A percentile compares a stretch with the other conserved stretches of the same genome.
These are phyloP conservation scores for Drosophila lacertosa DNA, from an alignment of 1,140 invertebrate species.

Conservation along the genomic window DNA sequence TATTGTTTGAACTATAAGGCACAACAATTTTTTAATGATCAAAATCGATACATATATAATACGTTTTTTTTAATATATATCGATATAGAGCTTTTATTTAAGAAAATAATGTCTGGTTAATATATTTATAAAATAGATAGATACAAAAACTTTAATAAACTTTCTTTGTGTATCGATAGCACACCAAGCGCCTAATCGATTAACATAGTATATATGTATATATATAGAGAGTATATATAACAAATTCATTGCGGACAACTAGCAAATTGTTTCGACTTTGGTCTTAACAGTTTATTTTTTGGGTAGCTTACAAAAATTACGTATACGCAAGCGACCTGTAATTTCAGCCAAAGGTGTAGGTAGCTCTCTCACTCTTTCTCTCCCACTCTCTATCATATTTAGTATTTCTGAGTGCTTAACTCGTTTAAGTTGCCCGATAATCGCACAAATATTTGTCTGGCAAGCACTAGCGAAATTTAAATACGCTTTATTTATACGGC, in stretches of 20 bases:
- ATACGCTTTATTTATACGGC: slow-evolving; percentile 51
- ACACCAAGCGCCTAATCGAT: too few relatives aligned
- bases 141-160: too few relatives aligned
- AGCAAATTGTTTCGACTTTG: not conserved
- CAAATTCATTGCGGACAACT: too few relatives aligned
- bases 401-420: slow-evolving; percentile 1
- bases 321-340: not conserved
- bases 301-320: not conserved
- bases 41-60: too few relatives aligned
- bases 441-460: slow-evolving; percentile 39
- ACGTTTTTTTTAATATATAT: too few relatives aligned
- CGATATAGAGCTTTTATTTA: too few relatives aligned
- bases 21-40: too few relatives aligned
- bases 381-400: not conserved
- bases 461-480: slow-evolving; percentile 5
- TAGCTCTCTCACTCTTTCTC: not conserved
- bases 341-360: not conserved
- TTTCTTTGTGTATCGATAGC: too few relatives aligned
- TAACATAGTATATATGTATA: too few relatives aligned
- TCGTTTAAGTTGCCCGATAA: not conserved
- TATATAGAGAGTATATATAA: too few relatives aligned
- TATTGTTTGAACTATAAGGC: not conserved
- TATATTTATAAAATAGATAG: too few relatives aligned
- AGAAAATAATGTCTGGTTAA: too few relatives aligned
- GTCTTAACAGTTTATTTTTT: not conserved